A percentile compares a stretch with the other conserved stretches of the same genome.
phyloP scores from a whole-genome alignment of 2,888 invertebrate species.

The Ceriagrion tenellum region DNA sequence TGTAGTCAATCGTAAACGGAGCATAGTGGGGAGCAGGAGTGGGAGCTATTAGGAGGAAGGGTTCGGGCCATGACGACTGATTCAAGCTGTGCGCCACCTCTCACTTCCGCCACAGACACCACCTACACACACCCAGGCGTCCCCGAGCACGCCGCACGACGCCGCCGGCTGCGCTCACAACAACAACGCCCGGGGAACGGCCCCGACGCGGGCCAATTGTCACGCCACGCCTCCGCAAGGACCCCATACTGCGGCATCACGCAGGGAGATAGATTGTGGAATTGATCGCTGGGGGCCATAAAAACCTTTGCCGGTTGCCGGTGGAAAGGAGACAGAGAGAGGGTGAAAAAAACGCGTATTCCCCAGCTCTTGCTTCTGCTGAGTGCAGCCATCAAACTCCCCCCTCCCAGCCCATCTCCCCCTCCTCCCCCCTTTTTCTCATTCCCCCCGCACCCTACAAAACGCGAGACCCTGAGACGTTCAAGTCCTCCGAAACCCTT shows the following conservation, averaged over 20 bases:
- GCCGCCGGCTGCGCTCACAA: background rate
- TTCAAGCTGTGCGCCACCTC: background rate
- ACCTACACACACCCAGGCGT: background rate
- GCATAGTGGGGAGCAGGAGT: background rate
- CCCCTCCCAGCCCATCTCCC: background rate
- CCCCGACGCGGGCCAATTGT: constrained; percentile 1
- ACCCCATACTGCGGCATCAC: constrained; percentile 18
- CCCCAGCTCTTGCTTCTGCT: background rate
- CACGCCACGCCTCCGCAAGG: constrained; percentile 5
- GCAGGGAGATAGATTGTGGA: constrained; percentile 23
- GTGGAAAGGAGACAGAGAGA: background rate
- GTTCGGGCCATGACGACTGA: background rate
- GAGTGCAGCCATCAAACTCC: background rate
- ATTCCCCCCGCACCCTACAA: background rate
- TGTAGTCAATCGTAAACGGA: background rate
- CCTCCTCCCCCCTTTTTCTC: background rate
- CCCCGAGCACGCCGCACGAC: background rate
- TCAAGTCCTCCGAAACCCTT: background rate
- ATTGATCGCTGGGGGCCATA: constrained; percentile 19
- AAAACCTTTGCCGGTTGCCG: background rate
- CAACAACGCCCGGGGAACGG: too few relatives aligned
- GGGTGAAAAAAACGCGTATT: constrained; percentile 15
- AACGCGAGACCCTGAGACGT: background rate
- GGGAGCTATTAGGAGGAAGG: background rate
- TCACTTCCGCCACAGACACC: constrained; percentile 11